These are phyloP conservation scores for Rotaria socialis DNA, from an alignment of 2,888 invertebrate genomes.

Conservation along the genomic window DNA sequence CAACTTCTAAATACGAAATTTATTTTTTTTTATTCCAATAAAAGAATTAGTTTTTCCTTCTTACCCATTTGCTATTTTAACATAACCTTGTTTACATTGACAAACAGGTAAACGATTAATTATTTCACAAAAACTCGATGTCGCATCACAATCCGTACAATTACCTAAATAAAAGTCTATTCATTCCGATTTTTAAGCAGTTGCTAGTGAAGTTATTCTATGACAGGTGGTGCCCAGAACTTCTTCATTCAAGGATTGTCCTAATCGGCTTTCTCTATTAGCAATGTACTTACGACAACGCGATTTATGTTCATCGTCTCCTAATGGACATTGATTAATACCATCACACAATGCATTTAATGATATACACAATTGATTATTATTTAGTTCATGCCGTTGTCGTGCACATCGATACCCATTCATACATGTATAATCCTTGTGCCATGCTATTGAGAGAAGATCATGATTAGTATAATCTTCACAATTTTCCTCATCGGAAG, in stretches of 20 bases:
- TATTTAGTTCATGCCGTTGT: neutral
- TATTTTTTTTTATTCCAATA: no score
- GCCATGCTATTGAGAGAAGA: neutral
- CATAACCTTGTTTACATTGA: neutral
- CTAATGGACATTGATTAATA: neutral
- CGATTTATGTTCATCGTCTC: neutral
- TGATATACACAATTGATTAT: neutral
- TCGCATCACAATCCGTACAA: neutral
- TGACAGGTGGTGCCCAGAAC: no score
- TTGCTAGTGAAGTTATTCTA: no score
- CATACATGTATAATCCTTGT: neutral
- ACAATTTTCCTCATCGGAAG: conserved; percentile 15
- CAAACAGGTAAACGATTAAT: conserved; percentile 1
- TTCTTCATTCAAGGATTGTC: no score
- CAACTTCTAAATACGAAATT: neutral
- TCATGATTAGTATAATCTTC: neutral
- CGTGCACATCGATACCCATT: neutral
- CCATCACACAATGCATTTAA: conserved; percentile 28
- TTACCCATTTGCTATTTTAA: neutral
- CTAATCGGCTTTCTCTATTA: no score
- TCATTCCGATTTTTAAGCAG: no score
- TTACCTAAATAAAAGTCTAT: neutral
- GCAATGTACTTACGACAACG: neutral
- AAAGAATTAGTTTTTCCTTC: neutral
- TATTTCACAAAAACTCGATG: neutral